A percentile compares a stretch with the other conserved stretches of the same genome.
Conservation (phyloP, 64 coral and sea anemone genomes). For the Porites australiensis region DNA sequence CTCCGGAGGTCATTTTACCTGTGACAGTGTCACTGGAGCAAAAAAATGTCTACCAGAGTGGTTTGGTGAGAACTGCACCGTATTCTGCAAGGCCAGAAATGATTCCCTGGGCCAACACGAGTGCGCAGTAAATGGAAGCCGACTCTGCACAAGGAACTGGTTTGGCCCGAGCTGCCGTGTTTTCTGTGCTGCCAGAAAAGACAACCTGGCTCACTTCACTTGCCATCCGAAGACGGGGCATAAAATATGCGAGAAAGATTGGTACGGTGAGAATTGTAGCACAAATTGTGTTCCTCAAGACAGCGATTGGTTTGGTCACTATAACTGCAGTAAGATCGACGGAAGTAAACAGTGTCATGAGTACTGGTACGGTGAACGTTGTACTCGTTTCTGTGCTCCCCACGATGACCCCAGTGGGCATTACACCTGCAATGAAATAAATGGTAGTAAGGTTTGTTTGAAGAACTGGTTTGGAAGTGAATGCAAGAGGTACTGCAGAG, state of each 20-base stretch:
- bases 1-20: slow-evolving; percentile 72
- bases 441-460: slow-evolving; percentile 65
- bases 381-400: slow-evolving; percentile 41
- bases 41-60: slow-evolving; percentile 82
- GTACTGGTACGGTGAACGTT: slow-evolving; percentile 64
- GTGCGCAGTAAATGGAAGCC: slow-evolving; percentile 59
- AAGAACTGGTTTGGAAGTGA: slow-evolving; percentile 62
- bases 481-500: slow-evolving; percentile 64
- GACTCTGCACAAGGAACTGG: slow-evolving; percentile 72
- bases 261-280: slow-evolving; percentile 73
- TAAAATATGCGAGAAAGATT: slow-evolving; percentile 44
- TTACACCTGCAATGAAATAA: slow-evolving; percentile 53
- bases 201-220: slow-evolving; percentile 54
- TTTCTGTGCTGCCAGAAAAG: slow-evolving; percentile 47
- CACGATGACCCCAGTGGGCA: slow-evolving; percentile 42
- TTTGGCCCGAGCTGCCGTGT: slow-evolving; percentile 56
- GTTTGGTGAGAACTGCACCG: slow-evolving; percentile 81
- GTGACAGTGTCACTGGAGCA: slow-evolving; percentile 70
- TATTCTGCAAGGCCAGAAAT: slow-evolving; percentile 61
- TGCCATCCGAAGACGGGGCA: slow-evolving; percentile 55
- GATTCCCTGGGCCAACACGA: slow-evolving; percentile 53
- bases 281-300: slow-evolving; percentile 34
- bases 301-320: slow-evolving; percentile 54
- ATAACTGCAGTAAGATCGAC: slow-evolving; percentile 52
- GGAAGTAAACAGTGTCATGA: slow-evolving; percentile 61